Evolutionary conservation across 2,113 vertebrate genomes (phyloP).

Genomic region (Syrmaticus mikado): DNA sequence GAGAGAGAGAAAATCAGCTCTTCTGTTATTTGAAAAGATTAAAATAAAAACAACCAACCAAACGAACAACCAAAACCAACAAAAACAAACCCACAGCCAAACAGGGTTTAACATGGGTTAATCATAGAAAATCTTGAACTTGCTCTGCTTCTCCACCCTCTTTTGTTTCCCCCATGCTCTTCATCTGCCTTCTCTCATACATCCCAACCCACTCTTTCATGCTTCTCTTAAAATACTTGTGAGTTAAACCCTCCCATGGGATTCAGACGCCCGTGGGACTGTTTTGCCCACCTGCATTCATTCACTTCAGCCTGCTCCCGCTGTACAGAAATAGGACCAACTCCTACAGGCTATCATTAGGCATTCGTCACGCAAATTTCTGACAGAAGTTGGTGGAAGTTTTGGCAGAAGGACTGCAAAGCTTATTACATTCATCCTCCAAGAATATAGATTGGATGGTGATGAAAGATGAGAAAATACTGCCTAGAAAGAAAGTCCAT

Average conservation of each 20-base stretch:
- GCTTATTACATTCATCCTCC: slow-evolving; percentile 52
- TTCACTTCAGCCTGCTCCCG: neutral
- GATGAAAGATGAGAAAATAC: slow-evolving; percentile 40
- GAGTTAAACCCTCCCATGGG: neutral
- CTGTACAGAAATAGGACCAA: neutral
- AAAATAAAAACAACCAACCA: neutral
- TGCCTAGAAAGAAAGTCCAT: slow-evolving; percentile 33
- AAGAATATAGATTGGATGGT: neutral
- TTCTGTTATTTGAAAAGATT: slow-evolving; percentile 14
- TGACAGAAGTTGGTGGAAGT: slow-evolving; percentile 1
- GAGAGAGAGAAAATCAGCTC: slow-evolving; percentile 9
- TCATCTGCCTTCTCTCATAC: neutral
- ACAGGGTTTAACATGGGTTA: neutral
- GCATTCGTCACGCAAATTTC: slow-evolving; percentile 4
- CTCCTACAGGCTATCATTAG: neutral
- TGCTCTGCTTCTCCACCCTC: neutral
- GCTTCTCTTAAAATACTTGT: neutral
- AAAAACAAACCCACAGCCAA: neutral
- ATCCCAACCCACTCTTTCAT: neutral
- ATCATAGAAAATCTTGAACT: neutral
- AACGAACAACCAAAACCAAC: neutral
- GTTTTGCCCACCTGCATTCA: neutral
- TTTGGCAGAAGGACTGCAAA: slow-evolving; percentile 18
- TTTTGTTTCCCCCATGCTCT: neutral
- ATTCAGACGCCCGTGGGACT: fast-evolving